Evolutionary conservation across 1,140 invertebrate genomes (phyloP).

Genomic region (Drosophila miranda): DNA sequence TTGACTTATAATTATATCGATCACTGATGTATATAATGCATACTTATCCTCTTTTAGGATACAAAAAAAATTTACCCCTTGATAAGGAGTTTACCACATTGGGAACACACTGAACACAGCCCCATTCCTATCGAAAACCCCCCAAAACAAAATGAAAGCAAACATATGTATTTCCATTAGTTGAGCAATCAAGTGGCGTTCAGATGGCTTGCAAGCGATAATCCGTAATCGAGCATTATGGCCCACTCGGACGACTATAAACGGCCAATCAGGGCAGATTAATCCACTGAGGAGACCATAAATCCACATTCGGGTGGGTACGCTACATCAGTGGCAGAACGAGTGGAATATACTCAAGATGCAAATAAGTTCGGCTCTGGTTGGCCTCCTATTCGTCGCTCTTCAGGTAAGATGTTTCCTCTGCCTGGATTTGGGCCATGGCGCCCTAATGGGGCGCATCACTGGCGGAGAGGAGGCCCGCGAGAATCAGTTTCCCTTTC

Average conservation of each 20-base stretch:
- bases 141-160: slow-evolving; percentile 9
- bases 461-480: slow-evolving; percentile 55
- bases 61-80: background rate
- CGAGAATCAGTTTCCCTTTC: slow-evolving; percentile 67
- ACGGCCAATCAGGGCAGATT: slow-evolving; percentile 17
- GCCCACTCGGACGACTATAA: slow-evolving; percentile 19
- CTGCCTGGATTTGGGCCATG: slow-evolving; percentile 17
- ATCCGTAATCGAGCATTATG: slow-evolving; percentile 32
- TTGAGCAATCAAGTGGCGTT: slow-evolving; percentile 50
- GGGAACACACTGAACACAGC: slow-evolving; percentile 2
- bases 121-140: slow-evolving; percentile 4
- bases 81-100: background rate
- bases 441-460: slow-evolving; percentile 56
- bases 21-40: no score
- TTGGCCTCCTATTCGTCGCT: slow-evolving; percentile 9
- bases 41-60: background rate
- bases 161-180: slow-evolving; percentile 35
- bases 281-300: slow-evolving; percentile 28
- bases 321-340: slow-evolving; percentile 19
- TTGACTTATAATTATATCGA: no score
- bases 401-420: background rate
- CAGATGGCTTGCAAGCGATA: slow-evolving; percentile 22
- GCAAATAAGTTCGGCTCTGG: slow-evolving; percentile 20
- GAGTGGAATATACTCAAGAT: slow-evolving; percentile 22
- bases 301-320: slow-evolving; percentile 22